Conservation (phyloP, 2,888 invertebrate species). For the Iphiclides podalirius region DNA sequence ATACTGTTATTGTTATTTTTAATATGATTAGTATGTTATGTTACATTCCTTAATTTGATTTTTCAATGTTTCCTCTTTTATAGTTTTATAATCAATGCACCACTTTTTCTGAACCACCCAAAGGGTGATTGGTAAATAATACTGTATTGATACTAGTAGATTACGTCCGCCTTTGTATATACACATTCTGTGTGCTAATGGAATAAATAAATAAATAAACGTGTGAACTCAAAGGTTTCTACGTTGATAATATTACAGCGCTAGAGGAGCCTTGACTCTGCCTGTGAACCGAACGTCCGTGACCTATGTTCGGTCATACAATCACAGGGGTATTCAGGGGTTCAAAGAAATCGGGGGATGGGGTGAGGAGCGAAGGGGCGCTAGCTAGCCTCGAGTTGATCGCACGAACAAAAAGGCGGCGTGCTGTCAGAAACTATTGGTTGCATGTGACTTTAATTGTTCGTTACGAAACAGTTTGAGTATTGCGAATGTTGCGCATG, state of each 20-base stretch:
- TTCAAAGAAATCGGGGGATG: conserved; percentile 34
- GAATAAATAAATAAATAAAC: no score
- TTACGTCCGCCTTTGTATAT: no score
- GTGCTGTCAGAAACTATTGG: background rate
- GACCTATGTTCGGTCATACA: conserved; percentile 71
- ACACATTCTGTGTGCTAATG: no score
- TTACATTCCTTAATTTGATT: no score
- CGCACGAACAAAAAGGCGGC: no score
- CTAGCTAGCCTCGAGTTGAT: conserved; percentile 12
- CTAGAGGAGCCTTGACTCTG: conserved; percentile 13
- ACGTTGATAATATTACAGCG: conserved; percentile 1
- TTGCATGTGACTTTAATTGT: conserved; percentile 34
- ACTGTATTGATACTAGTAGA: no score
- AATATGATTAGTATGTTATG: no score
- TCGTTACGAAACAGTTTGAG: conserved; percentile 65
- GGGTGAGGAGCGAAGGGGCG: conserved; percentile 43
- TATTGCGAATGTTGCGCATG: conserved; percentile 64
- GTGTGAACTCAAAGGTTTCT: background rate
- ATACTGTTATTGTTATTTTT: no score
- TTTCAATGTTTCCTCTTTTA: no score
- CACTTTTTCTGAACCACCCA: no score
- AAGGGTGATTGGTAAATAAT: no score
- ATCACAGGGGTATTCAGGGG: conserved; percentile 40
- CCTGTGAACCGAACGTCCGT: conserved; percentile 58
- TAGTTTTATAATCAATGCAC: no score